Conservation (phyloP, 2,113 vertebrate species). For the Anseranas semipalmata region DNA sequence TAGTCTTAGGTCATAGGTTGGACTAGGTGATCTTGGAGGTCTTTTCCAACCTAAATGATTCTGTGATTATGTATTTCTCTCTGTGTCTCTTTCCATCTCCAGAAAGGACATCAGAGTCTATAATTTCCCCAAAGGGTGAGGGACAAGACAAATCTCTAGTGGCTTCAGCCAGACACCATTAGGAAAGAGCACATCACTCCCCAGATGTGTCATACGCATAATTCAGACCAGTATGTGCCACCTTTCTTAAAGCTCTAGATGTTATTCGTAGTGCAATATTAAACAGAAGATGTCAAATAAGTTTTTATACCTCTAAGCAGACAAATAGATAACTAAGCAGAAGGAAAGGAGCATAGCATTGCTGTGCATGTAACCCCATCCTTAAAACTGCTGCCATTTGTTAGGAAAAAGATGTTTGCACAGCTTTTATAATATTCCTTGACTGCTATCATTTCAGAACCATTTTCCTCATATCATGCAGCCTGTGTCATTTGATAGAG, state of each 20-base stretch:
- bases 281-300: not conserved
- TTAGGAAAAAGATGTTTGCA: not conserved
- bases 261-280: not conserved
- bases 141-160: not conserved
- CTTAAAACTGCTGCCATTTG: not conserved
- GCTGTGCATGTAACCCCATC: not conserved
- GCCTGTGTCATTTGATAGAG: not conserved
- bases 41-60: too few species aligned
- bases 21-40: too few species aligned
- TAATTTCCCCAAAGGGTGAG: not conserved
- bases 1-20: too few species aligned
- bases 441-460: not conserved
- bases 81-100: too few species aligned
- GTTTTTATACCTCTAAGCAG: not conserved
- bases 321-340: not conserved
- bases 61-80: too few species aligned
- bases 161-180: not conserved
- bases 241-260: not conserved
- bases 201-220: not conserved
- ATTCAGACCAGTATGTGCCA: fast-evolving
- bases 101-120: not conserved
- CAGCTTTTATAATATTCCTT: not conserved
- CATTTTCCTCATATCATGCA: not conserved
- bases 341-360: not conserved
- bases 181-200: not conserved